Conservation (phyloP, 2,113 vertebrate species). For the Pachycephala philippinensis region DNA sequence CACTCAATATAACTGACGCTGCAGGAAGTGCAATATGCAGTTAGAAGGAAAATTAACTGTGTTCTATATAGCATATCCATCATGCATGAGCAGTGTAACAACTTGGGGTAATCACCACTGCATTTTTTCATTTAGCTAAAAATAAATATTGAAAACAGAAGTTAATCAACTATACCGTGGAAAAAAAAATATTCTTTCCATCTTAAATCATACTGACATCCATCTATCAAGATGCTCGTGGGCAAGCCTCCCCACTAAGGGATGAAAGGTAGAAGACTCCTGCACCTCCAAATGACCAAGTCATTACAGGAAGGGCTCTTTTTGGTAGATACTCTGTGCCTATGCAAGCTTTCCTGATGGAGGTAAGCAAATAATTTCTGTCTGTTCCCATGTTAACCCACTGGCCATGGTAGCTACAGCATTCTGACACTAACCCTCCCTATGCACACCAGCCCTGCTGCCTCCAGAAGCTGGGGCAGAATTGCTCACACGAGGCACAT, state of each 20-base stretch:
- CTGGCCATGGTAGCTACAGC: accelerated
- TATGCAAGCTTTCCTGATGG: background rate
- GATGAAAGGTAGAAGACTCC: background rate
- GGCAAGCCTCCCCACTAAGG: background rate
- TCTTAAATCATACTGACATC: background rate
- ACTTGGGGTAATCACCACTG: background rate
- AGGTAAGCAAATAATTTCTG: background rate
- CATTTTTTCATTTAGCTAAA: slow-evolving; percentile 36
- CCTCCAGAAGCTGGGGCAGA: background rate
- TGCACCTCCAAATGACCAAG: background rate
- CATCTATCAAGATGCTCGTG: background rate
- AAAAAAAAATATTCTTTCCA: background rate
- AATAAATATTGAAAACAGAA: slow-evolving; percentile 20
- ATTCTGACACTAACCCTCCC: background rate
- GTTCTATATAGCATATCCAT: slow-evolving; percentile 14
- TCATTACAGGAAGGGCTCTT: background rate
- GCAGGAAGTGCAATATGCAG: slow-evolving; percentile 22
- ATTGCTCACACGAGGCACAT: no score
- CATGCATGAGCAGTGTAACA: background rate
- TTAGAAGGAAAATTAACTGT: slow-evolving; percentile 42
- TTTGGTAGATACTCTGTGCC: background rate
- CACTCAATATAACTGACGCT: slow-evolving; percentile 23
- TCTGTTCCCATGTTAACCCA: background rate
- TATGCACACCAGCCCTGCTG: background rate
- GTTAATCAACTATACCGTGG: background rate